Conservation (phyloP, 2,888 invertebrate species). For the Drosophila meridionalis region DNA sequence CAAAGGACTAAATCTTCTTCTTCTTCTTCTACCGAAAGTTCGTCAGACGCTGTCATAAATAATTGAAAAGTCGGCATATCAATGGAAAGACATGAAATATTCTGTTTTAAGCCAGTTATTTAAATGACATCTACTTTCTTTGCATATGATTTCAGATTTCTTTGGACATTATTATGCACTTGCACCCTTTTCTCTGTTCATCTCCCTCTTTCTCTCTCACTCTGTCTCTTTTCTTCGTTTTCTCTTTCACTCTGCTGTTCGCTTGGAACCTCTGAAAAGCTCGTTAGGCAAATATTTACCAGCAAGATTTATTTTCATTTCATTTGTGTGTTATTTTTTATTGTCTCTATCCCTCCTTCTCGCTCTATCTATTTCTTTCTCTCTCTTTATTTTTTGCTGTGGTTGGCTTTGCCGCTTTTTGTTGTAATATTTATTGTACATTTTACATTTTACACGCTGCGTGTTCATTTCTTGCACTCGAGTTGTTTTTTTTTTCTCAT, state of each 20-base stretch:
- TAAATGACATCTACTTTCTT: slow-evolving; percentile 24
- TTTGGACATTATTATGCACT: slow-evolving; percentile 33
- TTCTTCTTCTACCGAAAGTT: neutral
- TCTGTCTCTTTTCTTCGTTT: neutral
- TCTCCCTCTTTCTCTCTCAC: neutral
- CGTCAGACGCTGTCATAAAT: slow-evolving; percentile 2
- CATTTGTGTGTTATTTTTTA: slow-evolving; percentile 42
- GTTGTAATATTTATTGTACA: slow-evolving; percentile 69
- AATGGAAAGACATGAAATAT: slow-evolving; percentile 1
- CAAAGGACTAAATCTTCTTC: neutral
- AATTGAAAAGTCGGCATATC: slow-evolving; percentile 8
- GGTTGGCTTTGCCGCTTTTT: slow-evolving; percentile 15
- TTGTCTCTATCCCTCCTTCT: neutral
- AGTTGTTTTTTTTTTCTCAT: slow-evolving; percentile 18
- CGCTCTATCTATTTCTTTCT: neutral
- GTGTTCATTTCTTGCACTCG: slow-evolving; percentile 66
- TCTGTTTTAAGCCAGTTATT: slow-evolving; percentile 22
- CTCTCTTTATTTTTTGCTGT: slow-evolving; percentile 1
- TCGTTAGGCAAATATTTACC: slow-evolving; percentile 69
- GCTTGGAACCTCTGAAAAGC: slow-evolving; percentile 50
- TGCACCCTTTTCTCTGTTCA: slow-evolving; percentile 16
- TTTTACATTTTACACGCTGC: slow-evolving; percentile 67
- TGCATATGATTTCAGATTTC: slow-evolving; percentile 29
- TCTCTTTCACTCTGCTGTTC: neutral
- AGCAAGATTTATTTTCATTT: slow-evolving; percentile 67